Evolutionary conservation across 2,113 vertebrate genomes (phyloP).

Genomic region (Carollia perspicillata): DNA sequence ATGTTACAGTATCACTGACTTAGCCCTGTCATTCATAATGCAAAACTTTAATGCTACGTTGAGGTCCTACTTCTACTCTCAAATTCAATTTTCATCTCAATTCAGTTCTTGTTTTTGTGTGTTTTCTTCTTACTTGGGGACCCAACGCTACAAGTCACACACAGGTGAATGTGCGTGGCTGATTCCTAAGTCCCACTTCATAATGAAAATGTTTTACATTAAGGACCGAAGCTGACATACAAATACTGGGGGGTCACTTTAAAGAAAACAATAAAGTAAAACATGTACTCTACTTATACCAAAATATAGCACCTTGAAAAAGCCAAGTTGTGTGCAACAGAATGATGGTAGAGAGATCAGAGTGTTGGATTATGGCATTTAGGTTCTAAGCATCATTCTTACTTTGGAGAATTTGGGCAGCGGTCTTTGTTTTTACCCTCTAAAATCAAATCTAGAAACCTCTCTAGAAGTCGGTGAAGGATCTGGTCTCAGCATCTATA

Average conservation of each 20-base stretch:
- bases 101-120: neutral
- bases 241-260: neutral
- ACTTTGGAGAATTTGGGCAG: neutral
- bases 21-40: neutral
- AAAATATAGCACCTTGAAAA: neutral
- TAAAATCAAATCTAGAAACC: neutral
- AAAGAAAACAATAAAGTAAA: neutral
- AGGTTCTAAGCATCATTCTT: neutral
- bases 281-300: neutral
- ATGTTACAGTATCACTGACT: neutral
- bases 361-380: neutral
- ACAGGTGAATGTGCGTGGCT: neutral
- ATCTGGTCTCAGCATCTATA: neutral
- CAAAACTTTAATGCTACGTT: neutral
- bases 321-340: neutral
- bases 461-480: neutral
- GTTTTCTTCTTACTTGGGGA: neutral
- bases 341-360: neutral
- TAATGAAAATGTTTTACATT: neutral
- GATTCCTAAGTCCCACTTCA: neutral
- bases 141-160: neutral
- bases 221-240: conserved; percentile 6
- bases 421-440: neutral
- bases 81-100: neutral
- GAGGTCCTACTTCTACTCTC: neutral